Base-by-base conservation (phyloP, 2,113 vertebrate species). In the Petrocephalus zakoni region DNA sequence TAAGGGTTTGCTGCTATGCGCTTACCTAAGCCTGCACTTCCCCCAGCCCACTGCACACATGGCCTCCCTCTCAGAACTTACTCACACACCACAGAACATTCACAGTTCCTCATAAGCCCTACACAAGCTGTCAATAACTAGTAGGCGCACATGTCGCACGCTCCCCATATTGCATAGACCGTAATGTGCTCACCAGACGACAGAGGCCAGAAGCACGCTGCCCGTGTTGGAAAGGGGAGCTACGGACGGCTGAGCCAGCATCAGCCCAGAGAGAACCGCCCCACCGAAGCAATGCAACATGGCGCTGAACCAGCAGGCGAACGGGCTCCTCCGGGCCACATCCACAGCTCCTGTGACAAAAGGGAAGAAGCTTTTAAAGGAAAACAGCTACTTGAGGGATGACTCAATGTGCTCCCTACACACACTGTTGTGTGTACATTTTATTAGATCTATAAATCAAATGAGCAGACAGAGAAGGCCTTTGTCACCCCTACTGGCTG, bases 211-310 rank as follows among this genome's bases (percentile, higher is more conserved):
- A 0, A 99, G 94, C 52, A 99, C 87, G 89, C 95, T 95, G 89
- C 95, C 96, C 91, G 93, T 93, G 92, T 98, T 98, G 91, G 95
- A 93, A 88, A 99, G 92, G 88, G 98, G 97, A 5, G 93, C 96
- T 21, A 97, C 22, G 0, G 96, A 95, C 29, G 98, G 96, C 90
- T 99, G 97, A 8, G 96, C 97, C 92, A 99, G 94, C 95, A 99
- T 96, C 89, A 99, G 0, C 0, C 96, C 97, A 0, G 98, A 97
- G 89, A 99, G 95, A 91, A 99, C 94, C 0, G 96, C 97, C 51
- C 98, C 98, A 2, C 98, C 98, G 81, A 99, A 99, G 91, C 98
- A 99, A 91, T 94, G 94, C 13, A 99, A 96, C 98, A 99, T 99
- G 89, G 98, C 97, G 92, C 97, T 98, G 93, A 99, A 96, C 98